Percentiles rank a stretch among this genome's conserved stretches.
Evolutionary conservation across 30 jellyfish, hydroid and myxozoan species (phyloP).

Genomic region (Cassiopea xamachana): DNA sequence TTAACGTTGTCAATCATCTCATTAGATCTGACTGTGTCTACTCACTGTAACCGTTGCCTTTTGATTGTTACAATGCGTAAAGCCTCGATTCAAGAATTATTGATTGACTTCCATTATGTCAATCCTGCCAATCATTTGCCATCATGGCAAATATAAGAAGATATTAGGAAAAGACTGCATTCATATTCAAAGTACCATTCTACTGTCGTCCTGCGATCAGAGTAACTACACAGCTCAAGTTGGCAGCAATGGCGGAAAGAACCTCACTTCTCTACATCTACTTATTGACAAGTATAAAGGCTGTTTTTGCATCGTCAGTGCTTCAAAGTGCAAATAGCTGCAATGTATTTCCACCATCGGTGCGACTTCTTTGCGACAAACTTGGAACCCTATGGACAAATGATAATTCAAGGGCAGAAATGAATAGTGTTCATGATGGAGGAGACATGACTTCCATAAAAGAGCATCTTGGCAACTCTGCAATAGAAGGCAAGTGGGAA

Average conservation of each 20-base stretch:
- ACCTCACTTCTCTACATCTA: neutral
- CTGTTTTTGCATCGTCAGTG: no score
- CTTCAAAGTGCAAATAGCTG: neutral
- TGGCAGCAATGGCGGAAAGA: neutral
- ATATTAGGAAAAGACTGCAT: neutral
- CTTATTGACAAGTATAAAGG: neutral
- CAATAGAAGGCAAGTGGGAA: neutral
- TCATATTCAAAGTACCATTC: neutral
- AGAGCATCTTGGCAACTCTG: neutral
- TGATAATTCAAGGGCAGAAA: neutral
- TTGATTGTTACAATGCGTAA: neutral
- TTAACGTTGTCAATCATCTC: neutral
- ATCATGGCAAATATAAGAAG: neutral
- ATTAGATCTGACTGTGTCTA: neutral
- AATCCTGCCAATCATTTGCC: neutral
- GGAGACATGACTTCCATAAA: neutral
- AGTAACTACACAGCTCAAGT: neutral
- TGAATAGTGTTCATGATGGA: neutral
- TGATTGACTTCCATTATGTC: neutral
- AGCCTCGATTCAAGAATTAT: neutral
- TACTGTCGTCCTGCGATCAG: neutral
- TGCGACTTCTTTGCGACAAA: slow-evolving; percentile 5
- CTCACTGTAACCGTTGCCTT: neutral
- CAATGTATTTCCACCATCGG: neutral
- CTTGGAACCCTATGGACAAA: neutral